Conservation (phyloP, 2,113 vertebrate genomes). For the Odontesthes bonariensis region DNA sequence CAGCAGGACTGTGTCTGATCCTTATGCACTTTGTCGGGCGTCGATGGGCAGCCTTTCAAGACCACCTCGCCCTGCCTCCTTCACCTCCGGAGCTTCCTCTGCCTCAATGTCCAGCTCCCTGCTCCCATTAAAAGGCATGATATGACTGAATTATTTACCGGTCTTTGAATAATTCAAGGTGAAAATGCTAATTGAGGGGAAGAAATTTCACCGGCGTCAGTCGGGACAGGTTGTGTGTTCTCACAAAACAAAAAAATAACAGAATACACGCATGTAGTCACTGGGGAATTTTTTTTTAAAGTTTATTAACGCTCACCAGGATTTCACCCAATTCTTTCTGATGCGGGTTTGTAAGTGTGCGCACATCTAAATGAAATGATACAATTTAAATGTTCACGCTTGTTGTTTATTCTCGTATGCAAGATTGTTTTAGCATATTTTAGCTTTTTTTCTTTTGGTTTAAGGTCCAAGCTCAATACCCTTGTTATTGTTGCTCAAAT, state of each 20-base stretch:
- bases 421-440: not conserved
- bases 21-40: constrained; percentile 19
- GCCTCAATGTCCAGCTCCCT: constrained; percentile 31
- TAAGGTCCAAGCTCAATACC: not conserved
- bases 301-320: too few relatives aligned
- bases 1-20: constrained; percentile 31
- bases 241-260: too few relatives aligned
- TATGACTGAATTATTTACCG: constrained; percentile 74
- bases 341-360: not conserved
- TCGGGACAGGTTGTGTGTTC: not conserved
- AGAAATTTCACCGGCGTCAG: constrained; percentile 21
- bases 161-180: constrained; percentile 72
- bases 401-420: too few relatives aligned
- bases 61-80: constrained; percentile 10
- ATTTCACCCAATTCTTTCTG: too few relatives aligned
- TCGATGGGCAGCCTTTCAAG: constrained; percentile 20
- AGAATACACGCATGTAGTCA: too few relatives aligned
- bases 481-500: not conserved
- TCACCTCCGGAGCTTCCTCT: constrained; percentile 14
- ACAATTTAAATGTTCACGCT: too few relatives aligned
- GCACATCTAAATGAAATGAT: too few relatives aligned
- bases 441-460: not conserved
- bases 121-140: constrained; percentile 58
- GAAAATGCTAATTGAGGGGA: constrained; percentile 30
- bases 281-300: too few relatives aligned